These are phyloP conservation scores for Indicator indicator DNA, from an alignment of 2,113 vertebrate genomes.

Conservation along the genomic window DNA sequence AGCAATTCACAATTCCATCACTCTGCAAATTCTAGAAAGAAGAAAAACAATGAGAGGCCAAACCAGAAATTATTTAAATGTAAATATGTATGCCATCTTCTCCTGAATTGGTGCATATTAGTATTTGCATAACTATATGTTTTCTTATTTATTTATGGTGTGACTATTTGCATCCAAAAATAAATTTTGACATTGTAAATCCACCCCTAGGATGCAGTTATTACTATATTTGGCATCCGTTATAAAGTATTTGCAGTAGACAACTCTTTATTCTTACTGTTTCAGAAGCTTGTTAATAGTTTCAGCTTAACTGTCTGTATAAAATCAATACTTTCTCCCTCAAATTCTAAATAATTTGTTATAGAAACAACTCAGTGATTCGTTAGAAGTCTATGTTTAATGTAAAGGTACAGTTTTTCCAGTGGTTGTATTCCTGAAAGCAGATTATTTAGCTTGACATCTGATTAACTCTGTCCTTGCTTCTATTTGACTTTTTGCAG, in stretches of 20 bases:
- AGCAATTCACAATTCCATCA: neutral
- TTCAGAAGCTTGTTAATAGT: neutral
- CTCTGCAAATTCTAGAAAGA: neutral
- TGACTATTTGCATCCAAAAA: neutral
- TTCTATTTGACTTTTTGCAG: constrained; percentile 68
- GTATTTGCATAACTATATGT: neutral
- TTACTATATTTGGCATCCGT: neutral
- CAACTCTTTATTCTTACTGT: neutral
- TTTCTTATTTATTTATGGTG: neutral
- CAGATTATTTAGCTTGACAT: neutral
- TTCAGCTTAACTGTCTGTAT: neutral
- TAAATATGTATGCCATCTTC: neutral
- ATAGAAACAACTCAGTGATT: neutral
- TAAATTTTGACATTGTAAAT: neutral
- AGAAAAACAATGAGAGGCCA: neutral
- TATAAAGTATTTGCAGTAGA: neutral
- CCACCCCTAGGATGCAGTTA: neutral
- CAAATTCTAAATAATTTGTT: neutral
- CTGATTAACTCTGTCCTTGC: neutral
- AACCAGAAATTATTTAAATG: neutral
- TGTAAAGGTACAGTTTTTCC: neutral
- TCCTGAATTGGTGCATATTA: neutral
- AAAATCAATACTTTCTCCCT: neutral
- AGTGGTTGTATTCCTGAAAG: neutral
- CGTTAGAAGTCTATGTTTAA: neutral